Evolutionary conservation across 2,113 vertebrate species (phyloP), one percentile per base, ranked within the genome.

Genomic region (Morone saxatilis): DNA sequence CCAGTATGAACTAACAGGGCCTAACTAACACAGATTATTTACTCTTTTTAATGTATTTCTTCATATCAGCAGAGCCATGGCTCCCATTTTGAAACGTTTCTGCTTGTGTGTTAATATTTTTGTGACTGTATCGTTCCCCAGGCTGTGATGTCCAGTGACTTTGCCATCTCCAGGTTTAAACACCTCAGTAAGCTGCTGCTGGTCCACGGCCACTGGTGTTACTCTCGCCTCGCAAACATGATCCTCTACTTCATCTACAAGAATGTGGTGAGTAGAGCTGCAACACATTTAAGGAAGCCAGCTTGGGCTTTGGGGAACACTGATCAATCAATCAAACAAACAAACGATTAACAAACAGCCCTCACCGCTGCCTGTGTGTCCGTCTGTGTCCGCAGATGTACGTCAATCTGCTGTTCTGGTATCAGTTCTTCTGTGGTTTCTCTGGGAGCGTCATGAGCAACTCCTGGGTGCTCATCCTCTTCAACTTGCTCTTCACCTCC

Each of bases 91-190:
- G n/a, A n/a, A n/a, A n/a, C n/a, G n/a, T n/a, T 31, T 31, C 31
- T 2, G 2, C 31, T 31, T 3, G 3, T 31, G 31, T 31, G 31
- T 31, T 47, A 0, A 69, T 19, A 5, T 54, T 20, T 19, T 1
- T 48, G 40, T 50, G 20, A 0, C 13, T 97, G 89, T 85, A 3
- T 43, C 25, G 0, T 3, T 36, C 73, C 56, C 1, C 93, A 99
- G 98, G 98, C 98, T 13, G 97, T 99, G 79, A 99, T 99, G 98
- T 97, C 98, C 91, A 99, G 98, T 45, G 98, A 99, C 93, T 99
- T 98, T 84, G 97, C 98, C 74, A 96, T 99, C 90, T 94, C 97
- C 73, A 95, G 95, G 81, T 99, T 99, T 81, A 97, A 96, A 65
- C 97, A 99, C 81, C 96, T 99, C 51, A 96, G 96, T 80, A 98